Percentiles rank a stretch among this genome's conserved stretches.
phyloP scores from a whole-genome alignment of 2,113 vertebrate species.

The Callocephalon fimbriatum region DNA sequence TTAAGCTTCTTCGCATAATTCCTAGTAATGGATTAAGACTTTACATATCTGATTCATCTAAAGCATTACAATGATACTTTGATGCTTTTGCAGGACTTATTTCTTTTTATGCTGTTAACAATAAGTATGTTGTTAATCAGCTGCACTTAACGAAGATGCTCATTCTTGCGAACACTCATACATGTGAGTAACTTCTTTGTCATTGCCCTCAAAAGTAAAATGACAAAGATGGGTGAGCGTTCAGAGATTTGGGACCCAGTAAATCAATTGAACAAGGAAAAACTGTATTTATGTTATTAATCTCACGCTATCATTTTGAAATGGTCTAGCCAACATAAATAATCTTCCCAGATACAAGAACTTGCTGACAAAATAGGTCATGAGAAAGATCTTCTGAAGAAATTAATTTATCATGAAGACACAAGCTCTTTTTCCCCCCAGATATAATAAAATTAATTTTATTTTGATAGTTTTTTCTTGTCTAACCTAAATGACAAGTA shows the following conservation, averaged over 20 bases:
- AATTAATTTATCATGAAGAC: constrained; percentile 13
- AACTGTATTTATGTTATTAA: constrained; percentile 4
- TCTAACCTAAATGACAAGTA: neutral
- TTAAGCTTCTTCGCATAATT: neutral
- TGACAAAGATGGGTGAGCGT: neutral
- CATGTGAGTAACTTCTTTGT: neutral
- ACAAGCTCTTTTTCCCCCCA: neutral
- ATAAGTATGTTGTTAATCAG: neutral
- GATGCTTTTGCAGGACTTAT: neutral
- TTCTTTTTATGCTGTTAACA: neutral
- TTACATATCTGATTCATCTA: neutral
- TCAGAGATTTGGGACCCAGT: constrained; percentile 6
- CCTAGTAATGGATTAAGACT: neutral
- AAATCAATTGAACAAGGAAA: constrained; percentile 36
- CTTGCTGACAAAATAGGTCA: neutral
- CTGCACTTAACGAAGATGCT: neutral
- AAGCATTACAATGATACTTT: neutral
- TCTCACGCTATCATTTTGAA: constrained; percentile 30
- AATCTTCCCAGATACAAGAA: neutral
- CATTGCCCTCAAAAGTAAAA: neutral
- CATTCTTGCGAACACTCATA: neutral
- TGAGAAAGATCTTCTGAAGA: neutral
- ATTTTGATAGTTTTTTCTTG: neutral
- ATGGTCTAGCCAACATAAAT: constrained; percentile 12
- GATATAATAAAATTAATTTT: neutral